Evolutionary conservation across 1,140 invertebrate genomes (phyloP), one percentile per base, ranked within the genome.

Genomic region (Drosophila mauritiana): DNA sequence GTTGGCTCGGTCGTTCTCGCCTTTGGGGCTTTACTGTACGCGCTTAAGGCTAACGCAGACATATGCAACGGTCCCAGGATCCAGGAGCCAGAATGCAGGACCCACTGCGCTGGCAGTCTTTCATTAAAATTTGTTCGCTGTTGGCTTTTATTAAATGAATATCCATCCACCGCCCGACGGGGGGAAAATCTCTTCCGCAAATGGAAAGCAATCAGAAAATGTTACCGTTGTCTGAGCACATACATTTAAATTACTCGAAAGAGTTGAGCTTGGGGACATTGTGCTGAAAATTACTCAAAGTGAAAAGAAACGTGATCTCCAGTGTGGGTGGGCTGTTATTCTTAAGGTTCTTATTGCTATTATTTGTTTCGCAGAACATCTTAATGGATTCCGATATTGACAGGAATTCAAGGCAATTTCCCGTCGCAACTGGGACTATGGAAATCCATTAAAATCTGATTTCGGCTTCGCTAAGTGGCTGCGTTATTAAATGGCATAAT

Each of bases 81-180:
- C 36, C 17, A 22, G 59, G 15, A 12, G 51, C 37, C 62, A 49
- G 45, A 48, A 68, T 53, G 40, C 56, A 78, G 42, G 49, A 36
- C 40, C 15, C 40, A 42, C 36, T 13, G 40, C 53, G n/a, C 55
- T 82, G 69, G 74, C 64, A 82, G 59, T 82, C 78, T 88, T 88
- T 88, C 83, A 88, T 88, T 88, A 83, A 88, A 88, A 88, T 77
- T 83, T 76, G 62, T 80, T 69, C 79, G 65, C 83, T 73, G 76
- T 69, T 88, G 83, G 83, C 84, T 88, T 89, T 88, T 89, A 89
- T 88, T 88, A 89, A 83, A 89, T 80, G 84, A 79, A 89, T 88
- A 88, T 83, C 72, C 84, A 69, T 73, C 52, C 59, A 17, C 70
- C 34, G 5, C 36, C 64, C 57, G 25, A n/a, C n/a, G 36, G 54